Evolutionary conservation across 2,888 invertebrate genomes (phyloP).

Genomic region (Andrena camellia): DNA sequence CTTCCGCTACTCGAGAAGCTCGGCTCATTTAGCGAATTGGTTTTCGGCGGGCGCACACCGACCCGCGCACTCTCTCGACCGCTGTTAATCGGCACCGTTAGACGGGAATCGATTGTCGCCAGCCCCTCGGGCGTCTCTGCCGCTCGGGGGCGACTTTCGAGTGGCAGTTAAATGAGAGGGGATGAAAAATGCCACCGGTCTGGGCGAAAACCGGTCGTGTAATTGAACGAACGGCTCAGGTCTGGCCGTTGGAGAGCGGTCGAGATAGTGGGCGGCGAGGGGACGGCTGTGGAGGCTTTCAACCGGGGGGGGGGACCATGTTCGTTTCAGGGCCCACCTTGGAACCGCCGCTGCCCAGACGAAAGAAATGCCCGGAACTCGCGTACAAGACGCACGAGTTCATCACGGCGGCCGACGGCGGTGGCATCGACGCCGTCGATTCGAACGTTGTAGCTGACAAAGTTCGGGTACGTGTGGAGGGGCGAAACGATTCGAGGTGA

Average conservation of each 20-base stretch:
- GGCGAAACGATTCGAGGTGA: background rate
- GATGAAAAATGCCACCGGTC: background rate
- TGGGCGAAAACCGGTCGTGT: background rate
- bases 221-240: background rate
- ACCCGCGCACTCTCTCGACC: conserved; percentile 28
- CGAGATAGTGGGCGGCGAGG: conserved; percentile 28
- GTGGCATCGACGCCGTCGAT: conserved; percentile 87
- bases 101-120: conserved; percentile 39
- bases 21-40: conserved; percentile 34
- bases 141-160: conserved; percentile 13
- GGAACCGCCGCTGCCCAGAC: conserved; percentile 94
- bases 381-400: conserved; percentile 95
- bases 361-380: conserved; percentile 95
- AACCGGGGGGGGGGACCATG: background rate
- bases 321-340: conserved; percentile 86
- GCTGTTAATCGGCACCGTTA: conserved; percentile 39
- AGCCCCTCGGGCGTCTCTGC: background rate
- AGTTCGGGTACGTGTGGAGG: conserved; percentile 87
- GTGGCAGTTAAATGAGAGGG: background rate
- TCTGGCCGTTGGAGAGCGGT: background rate
- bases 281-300: background rate
- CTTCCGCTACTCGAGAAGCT: conserved; percentile 18
- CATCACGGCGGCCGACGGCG: conserved; percentile 87
- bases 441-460: conserved; percentile 88
- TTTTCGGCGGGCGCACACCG: conserved; percentile 4